A percentile compares a stretch with the other conserved stretches of the same genome.
phyloP scores from a whole-genome alignment of 2,888 invertebrate species.

The Ceratothoa steindachneri region DNA sequence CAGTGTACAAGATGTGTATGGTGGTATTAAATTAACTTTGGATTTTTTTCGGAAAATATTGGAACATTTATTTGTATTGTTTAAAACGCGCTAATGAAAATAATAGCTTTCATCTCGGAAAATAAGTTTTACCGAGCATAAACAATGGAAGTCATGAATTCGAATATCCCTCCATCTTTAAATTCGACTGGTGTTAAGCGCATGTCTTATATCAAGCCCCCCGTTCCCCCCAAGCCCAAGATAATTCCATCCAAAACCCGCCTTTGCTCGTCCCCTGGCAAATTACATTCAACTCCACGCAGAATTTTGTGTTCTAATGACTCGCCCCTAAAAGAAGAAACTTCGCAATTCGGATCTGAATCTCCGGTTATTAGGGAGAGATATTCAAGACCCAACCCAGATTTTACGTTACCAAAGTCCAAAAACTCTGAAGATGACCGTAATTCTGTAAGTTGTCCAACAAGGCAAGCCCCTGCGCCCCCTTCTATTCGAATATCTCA shows the following conservation, averaged over 20 bases:
- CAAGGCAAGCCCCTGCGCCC: no score
- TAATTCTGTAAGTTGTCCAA: no score
- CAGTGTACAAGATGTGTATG: no score
- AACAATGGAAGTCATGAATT: constrained; percentile 1
- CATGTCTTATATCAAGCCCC: constrained; percentile 3
- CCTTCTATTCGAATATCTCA: background rate
- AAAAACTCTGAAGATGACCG: background rate
- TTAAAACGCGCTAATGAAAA: no score
- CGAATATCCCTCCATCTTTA: background rate
- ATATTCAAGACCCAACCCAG: no score
- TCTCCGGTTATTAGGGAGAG: background rate
- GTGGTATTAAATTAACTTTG: no score
- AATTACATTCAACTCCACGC: background rate
- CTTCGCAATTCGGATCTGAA: background rate
- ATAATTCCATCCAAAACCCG: background rate
- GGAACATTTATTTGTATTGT: no score
- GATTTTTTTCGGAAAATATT: no score
- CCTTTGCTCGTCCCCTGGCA: background rate
- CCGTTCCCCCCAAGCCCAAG: constrained; percentile 22
- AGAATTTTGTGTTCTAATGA: background rate
- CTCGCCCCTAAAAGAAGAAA: background rate
- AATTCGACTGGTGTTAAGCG: background rate
- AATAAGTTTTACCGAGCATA: no score
- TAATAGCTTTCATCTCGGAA: no score
- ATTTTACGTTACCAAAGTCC: background rate